These are phyloP conservation scores for Cremastobaeus sp. DNA, from an alignment of 2,888 invertebrate species.

Conservation along the genomic window DNA sequence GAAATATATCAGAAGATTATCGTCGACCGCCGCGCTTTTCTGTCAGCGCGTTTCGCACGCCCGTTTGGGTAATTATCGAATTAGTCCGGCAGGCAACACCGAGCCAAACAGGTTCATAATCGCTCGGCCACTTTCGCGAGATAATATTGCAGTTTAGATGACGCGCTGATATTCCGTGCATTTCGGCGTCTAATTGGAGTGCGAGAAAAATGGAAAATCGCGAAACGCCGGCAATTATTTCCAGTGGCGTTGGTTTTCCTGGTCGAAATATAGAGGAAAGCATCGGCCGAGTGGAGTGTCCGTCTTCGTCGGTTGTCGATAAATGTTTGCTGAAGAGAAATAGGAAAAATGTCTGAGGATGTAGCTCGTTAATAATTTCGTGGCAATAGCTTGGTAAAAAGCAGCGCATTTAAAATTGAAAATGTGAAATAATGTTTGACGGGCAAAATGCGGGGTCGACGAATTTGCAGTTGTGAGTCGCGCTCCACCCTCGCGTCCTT, in stretches of 20 bases:
- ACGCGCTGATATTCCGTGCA: too few relatives aligned
- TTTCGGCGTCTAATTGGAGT: too few relatives aligned
- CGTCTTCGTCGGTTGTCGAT: not conserved
- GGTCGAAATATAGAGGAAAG: too few relatives aligned
- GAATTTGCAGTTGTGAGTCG: conserved; percentile 24
- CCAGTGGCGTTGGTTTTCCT: too few relatives aligned
- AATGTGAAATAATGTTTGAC: conserved; percentile 49
- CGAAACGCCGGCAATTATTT: conserved; percentile 18
- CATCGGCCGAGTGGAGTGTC: too few relatives aligned
- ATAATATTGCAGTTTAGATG: too few relatives aligned
- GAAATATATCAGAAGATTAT: conserved; percentile 57
- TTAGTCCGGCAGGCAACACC: conserved; percentile 30
- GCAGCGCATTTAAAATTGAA: conserved; percentile 50
- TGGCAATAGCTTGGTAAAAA: conserved; percentile 43
- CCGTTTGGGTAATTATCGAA: conserved; percentile 44
- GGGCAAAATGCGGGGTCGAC: conserved; percentile 5
- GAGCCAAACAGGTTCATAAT: conserved; percentile 8
- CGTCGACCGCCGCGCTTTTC: conserved; percentile 29
- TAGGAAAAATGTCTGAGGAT: too few relatives aligned
- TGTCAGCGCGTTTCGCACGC: conserved; percentile 36
- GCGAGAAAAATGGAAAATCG: too few relatives aligned
- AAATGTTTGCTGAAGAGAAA: not conserved
- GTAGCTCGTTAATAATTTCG: conserved; percentile 51
- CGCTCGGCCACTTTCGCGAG: too few relatives aligned
- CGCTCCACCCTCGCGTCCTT: conserved; percentile 56